Evolutionary conservation across 2,888 invertebrate genomes (phyloP), one percentile per base, ranked within the genome.

Genomic region (Proisotoma minuta): DNA sequence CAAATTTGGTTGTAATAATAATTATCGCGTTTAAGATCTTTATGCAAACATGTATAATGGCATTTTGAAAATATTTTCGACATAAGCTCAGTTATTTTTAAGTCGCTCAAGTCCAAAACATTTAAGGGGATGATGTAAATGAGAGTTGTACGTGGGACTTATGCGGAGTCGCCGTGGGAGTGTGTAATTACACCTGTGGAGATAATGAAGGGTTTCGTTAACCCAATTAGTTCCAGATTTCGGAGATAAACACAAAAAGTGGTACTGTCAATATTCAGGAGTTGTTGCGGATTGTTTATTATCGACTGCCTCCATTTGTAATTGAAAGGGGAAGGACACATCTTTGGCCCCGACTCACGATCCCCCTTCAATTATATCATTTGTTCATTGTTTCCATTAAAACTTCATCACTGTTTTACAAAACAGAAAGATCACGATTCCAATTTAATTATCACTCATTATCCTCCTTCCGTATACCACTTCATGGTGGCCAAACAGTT

Each of bases 171-270:
- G 50, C 50, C 3, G 4, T 24, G 50, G 22, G 22, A 34, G 39
- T 54, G 20, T 26, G 10, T n/a, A 54, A 54, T 29, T 54, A 29
- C 53, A 63, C 63, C 59, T 61, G 61, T n/a, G 59, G 59, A 63
- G 59, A 66, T 66, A 66, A 66, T 66, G 66, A 66, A 63, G 59
- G 66, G 66, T 61, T 66, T 61, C 59, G 26, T 53, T 63, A 66
- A 66, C 66, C 61, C 61, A 66, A 66, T 66, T 66, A 66, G 66
- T 60, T 52, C 52, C 52, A 50, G 59, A 65, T 65, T 62, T 43
- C 39, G 29, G 24, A 24, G 65, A 65, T 65, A 65, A 24, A 3
- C 50, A 50, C 10, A 52, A 28, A 52, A 43, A 43, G 18, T 43
- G 43, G 18, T 5, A 4, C 43, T 43, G 43, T 43, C 43, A 43